Base-by-base conservation (phyloP, 2,888 invertebrate genomes). In the Spisula solida region DNA sequence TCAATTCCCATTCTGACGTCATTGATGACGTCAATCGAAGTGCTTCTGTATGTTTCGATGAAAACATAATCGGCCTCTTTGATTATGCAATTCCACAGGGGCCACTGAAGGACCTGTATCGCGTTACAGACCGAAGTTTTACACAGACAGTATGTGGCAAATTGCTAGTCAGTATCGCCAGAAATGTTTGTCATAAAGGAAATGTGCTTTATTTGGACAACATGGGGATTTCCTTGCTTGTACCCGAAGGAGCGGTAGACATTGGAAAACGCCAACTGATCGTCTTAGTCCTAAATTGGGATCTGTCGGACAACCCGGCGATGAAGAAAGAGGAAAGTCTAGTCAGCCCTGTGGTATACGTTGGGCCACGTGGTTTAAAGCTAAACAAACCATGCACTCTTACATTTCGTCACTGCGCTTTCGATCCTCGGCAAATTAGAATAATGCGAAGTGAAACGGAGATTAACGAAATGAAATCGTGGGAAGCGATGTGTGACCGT, bases 281-380 rank as follows among this genome's bases (percentile, higher is more conserved):
- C 8, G 88, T 90, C 20, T 87, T 94, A 14, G 93, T 93, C 12
- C 87, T 94, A 12, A 93, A 93, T 81, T 94, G 94, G 94, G 94
- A 94, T 86, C 88, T 94, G 25, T 81, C 90, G 0, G 94, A 94
- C 75, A 93, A 92, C 66, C 94, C 94, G 0, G 14, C 31, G 10
- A 93, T 94, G 93, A 70, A 83, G 29, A 85, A 89, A 20, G 78
- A 88, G 10, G 90, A 94, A 84, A 92, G 94, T 34, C 86, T 94
- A 29, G 94, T 94, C 0, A 94, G 94, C 75, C 94, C 94, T 0
- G 93, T 94, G 0, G 93, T 94, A 0, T 94, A 92, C 82, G 94
- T 94, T 1, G 94, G 94, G 0, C 94, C 94, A 0, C 94, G 94
- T 81, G 93, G 93, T 6, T 84, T 94, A 0, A 92, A 91, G 79